These are phyloP conservation scores for Lochmaea capreae DNA, from an alignment of 2,888 invertebrate genomes.

Conservation along the genomic window DNA sequence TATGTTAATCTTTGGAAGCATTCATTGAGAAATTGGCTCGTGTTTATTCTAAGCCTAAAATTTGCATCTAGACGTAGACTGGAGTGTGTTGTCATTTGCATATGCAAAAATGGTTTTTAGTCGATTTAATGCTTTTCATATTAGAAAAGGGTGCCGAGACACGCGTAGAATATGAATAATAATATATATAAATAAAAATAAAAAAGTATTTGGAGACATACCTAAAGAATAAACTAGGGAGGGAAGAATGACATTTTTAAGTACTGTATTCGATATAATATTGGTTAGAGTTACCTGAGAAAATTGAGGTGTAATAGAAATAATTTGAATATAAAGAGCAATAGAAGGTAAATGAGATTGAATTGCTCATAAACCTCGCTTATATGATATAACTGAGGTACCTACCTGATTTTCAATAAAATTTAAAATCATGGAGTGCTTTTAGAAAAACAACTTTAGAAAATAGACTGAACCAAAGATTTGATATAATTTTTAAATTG, in stretches of 20 bases:
- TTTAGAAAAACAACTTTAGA: too few species aligned
- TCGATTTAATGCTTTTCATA: neutral
- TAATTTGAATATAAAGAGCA: too few species aligned
- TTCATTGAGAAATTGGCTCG: constrained; percentile 25
- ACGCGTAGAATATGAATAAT: constrained; percentile 13
- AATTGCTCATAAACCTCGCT: too few species aligned
- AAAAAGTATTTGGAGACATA: neutral
- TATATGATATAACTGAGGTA: too few species aligned
- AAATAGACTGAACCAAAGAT: too few species aligned
- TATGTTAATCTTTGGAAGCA: constrained; percentile 15
- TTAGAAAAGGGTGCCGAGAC: constrained; percentile 5
- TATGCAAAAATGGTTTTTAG: constrained; percentile 24
- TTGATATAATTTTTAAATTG: too few species aligned
- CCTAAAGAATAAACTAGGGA: neutral
- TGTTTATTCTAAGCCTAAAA: constrained; percentile 22
- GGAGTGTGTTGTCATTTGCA: constrained; percentile 32
- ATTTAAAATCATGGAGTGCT: too few species aligned
- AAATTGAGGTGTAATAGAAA: too few species aligned
- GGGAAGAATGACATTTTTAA: neutral
- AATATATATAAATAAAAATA: neutral
- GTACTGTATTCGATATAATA: too few species aligned
- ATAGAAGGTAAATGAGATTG: too few species aligned
- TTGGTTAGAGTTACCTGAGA: too few species aligned
- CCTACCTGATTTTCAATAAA: too few species aligned
- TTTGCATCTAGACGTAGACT: constrained; percentile 19